Percentiles rank a stretch among this genome's conserved stretches.
Evolutionary conservation across 2,113 vertebrate genomes (phyloP).

Genomic region (Naja naja): DNA sequence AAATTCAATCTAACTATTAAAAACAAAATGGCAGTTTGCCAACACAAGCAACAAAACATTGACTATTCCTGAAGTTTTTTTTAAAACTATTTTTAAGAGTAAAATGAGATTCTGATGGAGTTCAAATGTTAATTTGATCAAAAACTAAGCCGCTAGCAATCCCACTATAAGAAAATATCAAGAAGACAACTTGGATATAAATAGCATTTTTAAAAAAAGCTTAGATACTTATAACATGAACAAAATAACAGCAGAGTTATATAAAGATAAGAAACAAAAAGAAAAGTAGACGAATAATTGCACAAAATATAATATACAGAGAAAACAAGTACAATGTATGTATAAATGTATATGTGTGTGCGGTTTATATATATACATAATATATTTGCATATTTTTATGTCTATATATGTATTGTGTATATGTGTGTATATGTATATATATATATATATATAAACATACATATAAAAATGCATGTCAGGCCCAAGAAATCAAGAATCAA

Average conservation of each 20-base stretch:
- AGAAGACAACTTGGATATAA: neutral
- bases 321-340: neutral
- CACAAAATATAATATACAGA: neutral
- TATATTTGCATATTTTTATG: neutral
- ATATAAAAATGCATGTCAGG: neutral
- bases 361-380: neutral
- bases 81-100: neutral
- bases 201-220: neutral
- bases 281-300: neutral
- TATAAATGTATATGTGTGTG: neutral
- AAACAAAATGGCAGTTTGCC: neutral
- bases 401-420: neutral
- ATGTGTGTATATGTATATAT: neutral
- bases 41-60: neutral
- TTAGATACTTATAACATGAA: neutral
- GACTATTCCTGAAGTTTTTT: too few relatives aligned
- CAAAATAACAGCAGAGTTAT: neutral
- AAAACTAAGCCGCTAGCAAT: neutral
- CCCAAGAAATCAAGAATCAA: neutral
- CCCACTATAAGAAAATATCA: neutral
- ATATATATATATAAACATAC: neutral
- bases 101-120: neutral
- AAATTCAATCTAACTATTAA: neutral
- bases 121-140: neutral
- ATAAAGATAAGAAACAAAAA: neutral